These are phyloP conservation scores for Melanophora roralis DNA, from an alignment of 2,888 invertebrate genomes.

Conservation along the genomic window DNA sequence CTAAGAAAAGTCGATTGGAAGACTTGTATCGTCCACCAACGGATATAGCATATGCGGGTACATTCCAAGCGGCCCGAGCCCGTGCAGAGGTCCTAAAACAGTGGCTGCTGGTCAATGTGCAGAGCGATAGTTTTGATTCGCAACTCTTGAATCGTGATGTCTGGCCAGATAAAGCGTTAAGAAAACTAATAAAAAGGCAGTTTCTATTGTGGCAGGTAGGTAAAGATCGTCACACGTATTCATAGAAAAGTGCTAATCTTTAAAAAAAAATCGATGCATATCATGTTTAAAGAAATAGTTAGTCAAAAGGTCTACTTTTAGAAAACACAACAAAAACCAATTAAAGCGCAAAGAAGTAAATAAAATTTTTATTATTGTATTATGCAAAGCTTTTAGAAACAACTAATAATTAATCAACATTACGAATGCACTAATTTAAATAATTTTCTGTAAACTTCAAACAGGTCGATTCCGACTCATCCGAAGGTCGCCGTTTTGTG, in stretches of 20 bases:
- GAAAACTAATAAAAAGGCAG: constrained; percentile 80
- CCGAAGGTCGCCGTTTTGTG: constrained; percentile 81
- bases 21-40: constrained; percentile 84
- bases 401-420: too few species aligned
- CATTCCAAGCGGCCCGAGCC: constrained; percentile 80
- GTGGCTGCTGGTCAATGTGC: constrained; percentile 85
- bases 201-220: constrained; percentile 84
- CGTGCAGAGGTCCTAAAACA: constrained; percentile 79
- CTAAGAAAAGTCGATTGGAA: constrained; percentile 79
- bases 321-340: too few species aligned
- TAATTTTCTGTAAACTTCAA: too few species aligned
- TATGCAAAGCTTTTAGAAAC: too few species aligned
- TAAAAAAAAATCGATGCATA: neutral
- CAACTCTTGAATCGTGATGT: constrained; percentile 85
- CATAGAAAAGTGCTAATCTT: neutral
- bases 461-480: constrained; percentile 74
- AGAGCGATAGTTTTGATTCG: constrained; percentile 83
- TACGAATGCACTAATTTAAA: too few species aligned
- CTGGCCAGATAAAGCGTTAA: constrained; percentile 82
- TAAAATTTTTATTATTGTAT: too few species aligned
- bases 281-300: too few species aligned
- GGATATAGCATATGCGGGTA: constrained; percentile 81
- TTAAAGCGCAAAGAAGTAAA: too few species aligned
- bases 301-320: too few species aligned
- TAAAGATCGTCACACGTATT: constrained; percentile 10